phyloP scores from a whole-genome alignment of 2,113 vertebrate genomes.

The Gopherus flavomarginatus region DNA sequence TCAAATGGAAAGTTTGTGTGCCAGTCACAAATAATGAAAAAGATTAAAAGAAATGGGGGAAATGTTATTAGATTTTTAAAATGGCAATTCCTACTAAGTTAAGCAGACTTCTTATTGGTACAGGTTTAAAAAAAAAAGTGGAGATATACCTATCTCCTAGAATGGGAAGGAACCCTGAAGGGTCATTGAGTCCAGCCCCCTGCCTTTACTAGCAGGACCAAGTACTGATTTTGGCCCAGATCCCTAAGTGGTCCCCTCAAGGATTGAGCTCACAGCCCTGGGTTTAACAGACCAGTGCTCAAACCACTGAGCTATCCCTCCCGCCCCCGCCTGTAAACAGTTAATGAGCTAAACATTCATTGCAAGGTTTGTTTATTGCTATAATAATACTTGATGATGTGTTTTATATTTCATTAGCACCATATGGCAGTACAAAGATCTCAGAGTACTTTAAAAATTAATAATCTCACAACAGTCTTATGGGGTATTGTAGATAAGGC shows the following conservation, averaged over 20 bases:
- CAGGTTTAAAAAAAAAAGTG: not conserved
- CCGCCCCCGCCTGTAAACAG: not conserved
- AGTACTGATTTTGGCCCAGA: no score
- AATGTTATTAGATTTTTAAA: not conserved
- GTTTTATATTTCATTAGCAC: not conserved
- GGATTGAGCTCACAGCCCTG: no score
- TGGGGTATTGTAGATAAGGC: not conserved
- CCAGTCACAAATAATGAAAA: not conserved
- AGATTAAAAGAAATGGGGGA: not conserved
- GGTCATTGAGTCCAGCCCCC: no score
- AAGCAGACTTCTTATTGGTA: not conserved
- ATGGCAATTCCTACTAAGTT: not conserved
- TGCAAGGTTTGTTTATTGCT: not conserved
- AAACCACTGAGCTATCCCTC: no score
- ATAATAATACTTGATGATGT: not conserved
- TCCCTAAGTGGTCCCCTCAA: no score
- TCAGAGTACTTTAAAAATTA: not conserved
- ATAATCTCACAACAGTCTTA: not conserved
- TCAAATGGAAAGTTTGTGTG: not conserved
- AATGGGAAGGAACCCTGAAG: no score
- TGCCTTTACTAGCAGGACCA: no score
- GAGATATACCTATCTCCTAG: no score
- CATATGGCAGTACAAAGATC: not conserved
- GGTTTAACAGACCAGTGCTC: no score
- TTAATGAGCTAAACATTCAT: not conserved